Percentiles rank a stretch among this genome's conserved stretches.
These are phyloP conservation scores for Alethe diademata DNA, from an alignment of 2,113 vertebrate species.

Conservation along the genomic window DNA sequence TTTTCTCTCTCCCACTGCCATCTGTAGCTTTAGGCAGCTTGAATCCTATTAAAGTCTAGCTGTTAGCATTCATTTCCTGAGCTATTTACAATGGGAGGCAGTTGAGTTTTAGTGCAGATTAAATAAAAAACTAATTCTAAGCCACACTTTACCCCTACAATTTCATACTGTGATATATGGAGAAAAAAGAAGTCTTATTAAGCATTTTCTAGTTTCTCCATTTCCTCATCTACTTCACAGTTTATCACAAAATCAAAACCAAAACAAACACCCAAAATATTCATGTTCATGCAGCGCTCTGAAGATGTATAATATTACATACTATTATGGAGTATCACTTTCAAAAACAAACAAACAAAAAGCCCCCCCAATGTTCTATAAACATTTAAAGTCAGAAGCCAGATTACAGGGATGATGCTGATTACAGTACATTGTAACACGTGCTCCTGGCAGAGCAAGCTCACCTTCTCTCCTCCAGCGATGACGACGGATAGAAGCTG, in stretches of 20 bases:
- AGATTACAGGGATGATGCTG: slow-evolving; percentile 30
- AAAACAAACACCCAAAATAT: slow-evolving; percentile 19
- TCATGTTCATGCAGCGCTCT: slow-evolving; percentile 21
- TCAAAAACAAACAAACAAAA: slow-evolving; percentile 26
- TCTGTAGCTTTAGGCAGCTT: background rate
- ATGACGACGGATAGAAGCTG: slow-evolving; percentile 95
- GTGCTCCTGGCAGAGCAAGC: background rate
- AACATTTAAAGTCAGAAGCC: slow-evolving; percentile 41
- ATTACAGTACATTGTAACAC: background rate
- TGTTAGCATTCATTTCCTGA: background rate
- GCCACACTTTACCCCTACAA: background rate
- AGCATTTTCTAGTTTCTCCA: background rate
- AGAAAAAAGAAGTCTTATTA: background rate
- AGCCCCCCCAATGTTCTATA: background rate
- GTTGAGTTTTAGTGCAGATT: background rate
- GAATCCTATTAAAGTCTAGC: background rate
- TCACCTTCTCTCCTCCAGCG: slow-evolving; percentile 98
- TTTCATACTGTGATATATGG: background rate
- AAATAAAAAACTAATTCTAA: background rate
- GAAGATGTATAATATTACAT: slow-evolving; percentile 22
- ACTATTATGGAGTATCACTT: background rate
- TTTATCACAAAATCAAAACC: background rate
- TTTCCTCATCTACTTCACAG: background rate
- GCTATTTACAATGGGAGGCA: background rate
- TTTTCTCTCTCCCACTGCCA: background rate